Evolutionary conservation across 1,140 invertebrate genomes (phyloP).

Genomic region (Dinoponera quadriceps): DNA sequence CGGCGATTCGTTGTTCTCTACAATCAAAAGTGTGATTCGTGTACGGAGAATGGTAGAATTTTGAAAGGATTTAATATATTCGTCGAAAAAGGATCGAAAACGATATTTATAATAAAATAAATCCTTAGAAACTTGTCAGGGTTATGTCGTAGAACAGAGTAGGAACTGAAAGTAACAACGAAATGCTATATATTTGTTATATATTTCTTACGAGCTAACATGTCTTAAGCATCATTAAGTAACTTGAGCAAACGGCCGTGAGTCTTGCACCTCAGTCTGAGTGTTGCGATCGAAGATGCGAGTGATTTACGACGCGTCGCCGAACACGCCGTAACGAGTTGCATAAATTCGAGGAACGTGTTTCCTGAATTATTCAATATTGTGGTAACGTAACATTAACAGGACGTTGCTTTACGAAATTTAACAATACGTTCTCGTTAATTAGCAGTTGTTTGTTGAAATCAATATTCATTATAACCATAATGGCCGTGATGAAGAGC

Average conservation of each 20-base stretch:
- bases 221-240: constrained; percentile 11
- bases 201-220: constrained; percentile 37
- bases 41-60: too few relatives aligned
- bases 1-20: too few relatives aligned
- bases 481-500: constrained; percentile 72
- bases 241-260: neutral
- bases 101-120: too few relatives aligned
- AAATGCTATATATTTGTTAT: constrained; percentile 36
- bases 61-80: too few relatives aligned
- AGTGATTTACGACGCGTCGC: constrained; percentile 24
- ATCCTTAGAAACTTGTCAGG: too few relatives aligned
- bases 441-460: neutral
- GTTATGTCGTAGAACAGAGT: neutral
- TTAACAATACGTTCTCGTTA: neutral
- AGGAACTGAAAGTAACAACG: neutral
- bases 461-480: constrained; percentile 33
- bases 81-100: too few relatives aligned
- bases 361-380: neutral
- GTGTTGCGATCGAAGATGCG: neutral
- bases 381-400: neutral
- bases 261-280: constrained; percentile 35
- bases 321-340: constrained; percentile 6
- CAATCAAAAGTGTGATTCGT: too few relatives aligned
- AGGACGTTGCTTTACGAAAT: neutral
- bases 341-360: constrained; percentile 6